Evolutionary conservation across 2,113 vertebrate species (phyloP), one percentile per base, ranked within the genome.

Genomic region (Engystomops pustulosus): DNA sequence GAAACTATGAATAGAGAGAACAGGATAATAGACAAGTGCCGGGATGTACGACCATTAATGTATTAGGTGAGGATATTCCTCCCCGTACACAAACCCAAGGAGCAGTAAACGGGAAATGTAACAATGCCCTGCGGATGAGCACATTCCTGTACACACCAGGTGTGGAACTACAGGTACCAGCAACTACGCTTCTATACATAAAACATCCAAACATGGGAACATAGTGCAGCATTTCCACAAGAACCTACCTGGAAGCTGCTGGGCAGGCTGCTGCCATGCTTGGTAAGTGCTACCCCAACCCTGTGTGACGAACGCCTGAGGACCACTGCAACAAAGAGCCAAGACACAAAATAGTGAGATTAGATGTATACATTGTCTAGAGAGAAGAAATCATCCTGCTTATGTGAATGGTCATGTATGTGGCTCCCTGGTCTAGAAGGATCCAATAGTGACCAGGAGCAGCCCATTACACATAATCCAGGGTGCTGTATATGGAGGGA

Each of bases 261-360:
- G 97, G 80, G 94, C 88, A 87, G 96, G 97, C 87, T 97, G 96
- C 90, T 98, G 98, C 97, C 98, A 99, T 2, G 98, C 95, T 91
- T 98, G 97, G 92, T 98, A 98, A 87, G 96, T 95, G 71, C 94
- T 96, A 47, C 97, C 97, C 97, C 97, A 99, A 85, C 96, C 96
- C 89, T 97, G 97, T 0, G 96, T 93, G 96, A 84, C 72, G 68
- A 84, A 84, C 1, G 97, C 94, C 87, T 97, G 97, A 89, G 95
- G 96, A 53, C 96, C 95, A 76, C 98, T 99, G 91, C n/a, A n/a
- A n/a, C n/a, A n/a, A n/a, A n/a, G n/a, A n/a, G n/a, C n/a, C n/a
- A n/a, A n/a, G n/a, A n/a, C n/a, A n/a, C n/a, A n/a, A n/a, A n/a
- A n/a, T n/a, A n/a, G n/a, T n/a, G n/a, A n/a, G n/a, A n/a, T n/a